These are phyloP conservation scores for Cantharis lateralis DNA, from an alignment of 2,888 invertebrate species.

Conservation along the genomic window DNA sequence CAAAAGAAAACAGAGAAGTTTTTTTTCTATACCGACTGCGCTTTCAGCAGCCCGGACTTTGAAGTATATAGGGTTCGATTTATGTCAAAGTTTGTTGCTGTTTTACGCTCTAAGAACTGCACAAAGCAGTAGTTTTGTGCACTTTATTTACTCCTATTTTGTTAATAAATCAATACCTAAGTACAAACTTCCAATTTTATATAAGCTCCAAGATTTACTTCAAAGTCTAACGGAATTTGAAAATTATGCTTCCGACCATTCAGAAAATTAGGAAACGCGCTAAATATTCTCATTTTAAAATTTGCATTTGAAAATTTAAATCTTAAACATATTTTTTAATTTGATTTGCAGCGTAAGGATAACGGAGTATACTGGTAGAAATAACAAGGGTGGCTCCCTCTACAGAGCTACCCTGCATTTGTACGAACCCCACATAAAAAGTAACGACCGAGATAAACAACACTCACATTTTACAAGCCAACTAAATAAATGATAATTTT, in stretches of 20 bases:
- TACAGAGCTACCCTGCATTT: slow-evolving; percentile 40
- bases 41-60: slow-evolving; percentile 25
- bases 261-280: background rate
- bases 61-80: slow-evolving; percentile 31
- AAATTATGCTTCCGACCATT: background rate
- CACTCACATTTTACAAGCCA: slow-evolving; percentile 48
- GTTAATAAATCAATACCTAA: background rate
- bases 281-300: background rate
- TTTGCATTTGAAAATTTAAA: background rate
- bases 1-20: slow-evolving; percentile 38
- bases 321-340: background rate
- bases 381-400: slow-evolving; percentile 49
- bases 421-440: slow-evolving; percentile 46
- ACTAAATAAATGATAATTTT: slow-evolving; percentile 50
- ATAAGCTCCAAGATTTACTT: background rate
- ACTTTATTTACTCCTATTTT: slow-evolving; percentile 13
- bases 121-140: slow-evolving; percentile 14
- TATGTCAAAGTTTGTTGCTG: slow-evolving; percentile 26
- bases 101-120: slow-evolving; percentile 12
- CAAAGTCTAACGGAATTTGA: background rate
- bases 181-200: background rate
- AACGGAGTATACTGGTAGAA: slow-evolving; percentile 27
- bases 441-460: slow-evolving; percentile 49
- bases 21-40: slow-evolving; percentile 26
- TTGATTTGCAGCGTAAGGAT: background rate